phyloP scores from a whole-genome alignment of 2,797 vertebrate genomes.

The Pseudochaenichthys georgianus region DNA sequence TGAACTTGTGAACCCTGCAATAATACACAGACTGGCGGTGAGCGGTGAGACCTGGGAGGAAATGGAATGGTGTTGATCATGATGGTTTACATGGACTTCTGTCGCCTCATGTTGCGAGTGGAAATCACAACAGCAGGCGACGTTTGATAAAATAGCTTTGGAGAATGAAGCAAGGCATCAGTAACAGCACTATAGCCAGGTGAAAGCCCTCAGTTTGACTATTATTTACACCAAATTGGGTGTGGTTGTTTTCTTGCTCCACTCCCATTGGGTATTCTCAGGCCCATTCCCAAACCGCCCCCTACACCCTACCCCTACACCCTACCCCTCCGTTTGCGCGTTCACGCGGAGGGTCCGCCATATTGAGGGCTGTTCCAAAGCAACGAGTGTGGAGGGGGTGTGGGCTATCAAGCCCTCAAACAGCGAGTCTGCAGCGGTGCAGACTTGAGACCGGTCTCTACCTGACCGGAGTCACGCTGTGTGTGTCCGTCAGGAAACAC shows the following conservation, averaged over 20 bases:
- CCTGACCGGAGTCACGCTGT: too few relatives aligned
- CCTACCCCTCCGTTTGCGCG: too few relatives aligned
- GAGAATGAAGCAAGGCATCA: conserved; percentile 14
- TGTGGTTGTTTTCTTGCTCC: neutral
- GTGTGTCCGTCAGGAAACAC: too few relatives aligned
- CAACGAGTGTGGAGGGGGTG: too few relatives aligned
- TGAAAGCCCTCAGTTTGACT: neutral
- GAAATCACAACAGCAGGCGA: conserved; percentile 28
- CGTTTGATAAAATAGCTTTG: conserved; percentile 12
- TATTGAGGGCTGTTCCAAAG: too few relatives aligned
- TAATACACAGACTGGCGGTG: conserved; percentile 30
- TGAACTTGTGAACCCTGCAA: conserved; percentile 73
- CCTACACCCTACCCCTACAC: too few relatives aligned
- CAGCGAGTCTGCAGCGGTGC: too few relatives aligned
- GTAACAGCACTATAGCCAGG: neutral
- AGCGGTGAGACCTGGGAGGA: conserved; percentile 20
- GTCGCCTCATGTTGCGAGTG: conserved; percentile 31
- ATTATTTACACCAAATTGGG: neutral
- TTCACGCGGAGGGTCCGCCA: too few relatives aligned
- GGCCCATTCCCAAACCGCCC: too few relatives aligned
- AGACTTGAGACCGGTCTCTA: too few relatives aligned
- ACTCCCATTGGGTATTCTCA: neutral
- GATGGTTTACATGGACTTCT: conserved; percentile 26
- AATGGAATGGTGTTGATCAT: conserved; percentile 30
- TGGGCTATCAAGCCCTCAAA: too few relatives aligned